Evolutionary conservation across 2,797 vertebrate genomes (phyloP).

Genomic region (Buceros bicornis): DNA sequence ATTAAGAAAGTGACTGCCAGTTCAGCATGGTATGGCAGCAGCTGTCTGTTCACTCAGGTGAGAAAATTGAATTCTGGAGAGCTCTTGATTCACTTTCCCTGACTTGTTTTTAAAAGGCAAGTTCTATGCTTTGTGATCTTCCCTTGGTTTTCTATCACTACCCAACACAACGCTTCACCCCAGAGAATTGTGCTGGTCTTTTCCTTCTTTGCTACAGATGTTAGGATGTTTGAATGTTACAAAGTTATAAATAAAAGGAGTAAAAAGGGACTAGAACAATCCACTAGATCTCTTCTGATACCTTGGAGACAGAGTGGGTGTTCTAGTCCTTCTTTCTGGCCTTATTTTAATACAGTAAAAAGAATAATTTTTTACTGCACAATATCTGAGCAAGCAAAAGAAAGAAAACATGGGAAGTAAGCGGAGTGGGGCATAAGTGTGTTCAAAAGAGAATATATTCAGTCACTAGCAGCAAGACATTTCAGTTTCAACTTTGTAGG

Average conservation of each 20-base stretch:
- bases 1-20: conserved; percentile 44
- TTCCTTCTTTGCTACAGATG: neutral
- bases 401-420: neutral
- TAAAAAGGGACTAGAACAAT: neutral
- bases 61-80: conserved; percentile 44
- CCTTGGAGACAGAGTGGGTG: neutral
- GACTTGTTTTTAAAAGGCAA: neutral
- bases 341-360: neutral
- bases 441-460: neutral
- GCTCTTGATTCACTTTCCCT: conserved; percentile 25
- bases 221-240: neutral
- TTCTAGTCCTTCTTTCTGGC: neutral
- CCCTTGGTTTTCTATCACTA: neutral
- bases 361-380: neutral
- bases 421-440: neutral
- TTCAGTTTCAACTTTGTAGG: neutral
- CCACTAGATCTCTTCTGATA: neutral
- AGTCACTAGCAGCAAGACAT: neutral
- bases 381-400: neutral
- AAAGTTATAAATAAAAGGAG: neutral
- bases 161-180: neutral
- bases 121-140: neutral
- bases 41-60: conserved; percentile 50
- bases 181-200: neutral
- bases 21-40: conserved; percentile 29